Base-by-base conservation (phyloP, 2,113 vertebrate species). In the Pyxicephalus adspersus region DNA sequence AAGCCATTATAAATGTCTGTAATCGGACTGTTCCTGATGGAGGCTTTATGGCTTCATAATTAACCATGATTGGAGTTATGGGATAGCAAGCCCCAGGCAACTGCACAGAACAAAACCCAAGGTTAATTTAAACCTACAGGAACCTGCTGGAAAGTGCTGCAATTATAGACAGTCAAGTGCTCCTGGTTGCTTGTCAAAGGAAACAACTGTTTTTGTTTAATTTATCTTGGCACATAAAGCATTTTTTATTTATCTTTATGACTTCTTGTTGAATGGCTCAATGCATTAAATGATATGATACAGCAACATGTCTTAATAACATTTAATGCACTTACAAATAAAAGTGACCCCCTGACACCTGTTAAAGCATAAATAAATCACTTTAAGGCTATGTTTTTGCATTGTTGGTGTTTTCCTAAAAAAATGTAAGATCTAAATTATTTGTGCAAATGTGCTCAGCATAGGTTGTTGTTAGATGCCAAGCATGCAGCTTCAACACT, bases 51-150 rank as follows among this genome's bases (percentile, higher is more conserved):
- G 70, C 79, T 81, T 64, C 9, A 54, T 74, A 81, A 73, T 74
- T 57, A 71, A 31, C 58, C 67, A 64, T 74, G 79, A 81, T 81
- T 81, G 60, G 38, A 73, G 38, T 72, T 80, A 80, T 73, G 19
- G n/a, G 60, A 71, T 55, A 52, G 57, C 45, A 64, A 38, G 79
- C 79, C 79, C 57, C 50, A 65, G 79, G 79, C 79, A 81, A 57
- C 26, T 25, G 22, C 28, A 20, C 19, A 20, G 25, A 81, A 73
- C 28, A 50, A 63, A 80, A 81, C 54, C 58, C 79, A 73, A 81
- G 68, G 68, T 81, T 81, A 61, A 70, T 65, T 63, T 81, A 67
- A 22, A 29, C 29, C 76, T 78, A 67, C 52, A 58, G 29, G 29
- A 78, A 68, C 28, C 68, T 55, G 45, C 58, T 81, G 60, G 28